A percentile compares a stretch with the other conserved stretches of the same genome.
phyloP scores from a whole-genome alignment of 2,797 vertebrate species.

The Columba guinea region DNA sequence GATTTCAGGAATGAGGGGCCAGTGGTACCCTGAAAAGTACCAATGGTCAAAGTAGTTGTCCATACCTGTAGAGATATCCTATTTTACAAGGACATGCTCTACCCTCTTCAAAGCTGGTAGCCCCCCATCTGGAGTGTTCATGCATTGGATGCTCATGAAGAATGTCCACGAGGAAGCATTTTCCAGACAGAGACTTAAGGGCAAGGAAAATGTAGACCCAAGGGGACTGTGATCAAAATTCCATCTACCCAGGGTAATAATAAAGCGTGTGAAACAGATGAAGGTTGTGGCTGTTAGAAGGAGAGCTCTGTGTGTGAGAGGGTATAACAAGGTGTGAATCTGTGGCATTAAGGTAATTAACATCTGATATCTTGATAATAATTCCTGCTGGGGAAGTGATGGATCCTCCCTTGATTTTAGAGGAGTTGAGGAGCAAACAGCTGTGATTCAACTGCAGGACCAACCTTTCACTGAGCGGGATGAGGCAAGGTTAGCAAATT shows the following conservation, averaged over 20 bases:
- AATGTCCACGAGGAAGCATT: neutral
- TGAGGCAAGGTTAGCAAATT: neutral
- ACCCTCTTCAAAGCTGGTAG: neutral
- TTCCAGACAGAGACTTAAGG: neutral
- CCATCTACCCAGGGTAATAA: neutral
- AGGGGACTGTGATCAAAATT: neutral
- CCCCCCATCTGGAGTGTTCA: neutral
- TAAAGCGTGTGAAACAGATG: neutral
- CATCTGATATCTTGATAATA: neutral
- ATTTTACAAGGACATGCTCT: neutral
- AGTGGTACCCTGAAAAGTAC: neutral
- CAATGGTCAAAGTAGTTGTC: neutral
- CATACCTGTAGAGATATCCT: rapidly evolving
- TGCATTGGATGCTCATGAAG: neutral
- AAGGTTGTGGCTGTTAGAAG: neutral
- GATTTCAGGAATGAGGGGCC: neutral
- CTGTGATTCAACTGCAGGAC: neutral
- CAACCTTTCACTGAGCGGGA: neutral
- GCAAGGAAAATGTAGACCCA: neutral
- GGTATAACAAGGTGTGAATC: neutral
- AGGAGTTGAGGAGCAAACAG: neutral
- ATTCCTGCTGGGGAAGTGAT: neutral
- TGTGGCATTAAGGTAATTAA: neutral
- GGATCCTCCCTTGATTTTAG: neutral
- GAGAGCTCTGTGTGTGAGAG: neutral